Conservation (phyloP, 2,888 invertebrate species). For the Plusia festucae region DNA sequence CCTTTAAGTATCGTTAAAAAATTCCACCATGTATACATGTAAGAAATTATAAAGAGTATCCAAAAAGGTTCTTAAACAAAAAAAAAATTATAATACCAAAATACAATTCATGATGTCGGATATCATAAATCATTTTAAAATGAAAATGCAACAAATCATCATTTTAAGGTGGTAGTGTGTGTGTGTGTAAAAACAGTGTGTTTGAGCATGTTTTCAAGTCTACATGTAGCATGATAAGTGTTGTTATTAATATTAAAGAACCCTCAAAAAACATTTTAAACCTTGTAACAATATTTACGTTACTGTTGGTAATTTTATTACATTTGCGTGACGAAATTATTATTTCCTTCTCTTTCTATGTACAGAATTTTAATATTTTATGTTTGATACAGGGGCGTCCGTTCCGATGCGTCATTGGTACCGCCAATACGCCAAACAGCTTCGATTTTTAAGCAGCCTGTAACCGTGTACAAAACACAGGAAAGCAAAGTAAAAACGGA, state of each 20-base stretch:
- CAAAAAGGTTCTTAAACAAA: background rate
- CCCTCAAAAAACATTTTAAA: too few species aligned
- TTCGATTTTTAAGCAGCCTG: slow-evolving; percentile 99
- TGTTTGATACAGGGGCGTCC: slow-evolving; percentile 90
- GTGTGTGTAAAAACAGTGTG: slow-evolving; percentile 24
- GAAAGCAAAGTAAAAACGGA: slow-evolving; percentile 97
- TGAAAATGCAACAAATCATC: slow-evolving; percentile 18
- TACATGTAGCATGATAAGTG: slow-evolving; percentile 32
- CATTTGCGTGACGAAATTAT: background rate
- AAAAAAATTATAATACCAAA: too few species aligned
- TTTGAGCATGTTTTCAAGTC: slow-evolving; percentile 37
- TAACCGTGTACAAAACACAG: slow-evolving; percentile 97
- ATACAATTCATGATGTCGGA: too few species aligned
- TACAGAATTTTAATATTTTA: slow-evolving; percentile 12
- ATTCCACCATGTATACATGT: too few species aligned
- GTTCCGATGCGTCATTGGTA: slow-evolving; percentile 96
- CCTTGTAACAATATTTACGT: background rate
- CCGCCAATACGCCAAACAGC: slow-evolving; percentile 99
- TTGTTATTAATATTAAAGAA: background rate
- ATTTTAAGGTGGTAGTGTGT: slow-evolving; percentile 33
- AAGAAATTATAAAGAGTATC: too few species aligned
- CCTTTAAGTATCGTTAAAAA: too few species aligned
- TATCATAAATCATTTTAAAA: too few species aligned
- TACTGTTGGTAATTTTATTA: background rate
- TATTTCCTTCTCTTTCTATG: background rate